phyloP scores from a whole-genome alignment of 35 echinoderm and acorn worm genomes.

The Stichopus chloronotus region DNA sequence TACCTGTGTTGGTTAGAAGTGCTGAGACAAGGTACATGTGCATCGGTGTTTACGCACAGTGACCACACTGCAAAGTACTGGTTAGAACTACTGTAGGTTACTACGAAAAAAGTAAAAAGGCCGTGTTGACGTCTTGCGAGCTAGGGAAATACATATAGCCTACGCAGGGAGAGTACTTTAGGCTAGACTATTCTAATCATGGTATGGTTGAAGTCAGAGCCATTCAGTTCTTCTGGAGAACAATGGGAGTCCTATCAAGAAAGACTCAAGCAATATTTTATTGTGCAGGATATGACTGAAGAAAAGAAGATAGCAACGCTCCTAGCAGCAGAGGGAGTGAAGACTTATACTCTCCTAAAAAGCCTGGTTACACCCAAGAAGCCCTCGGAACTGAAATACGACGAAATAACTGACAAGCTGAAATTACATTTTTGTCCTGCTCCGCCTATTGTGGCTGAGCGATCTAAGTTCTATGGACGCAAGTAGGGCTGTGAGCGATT shows the following conservation, averaged over 20 bases:
- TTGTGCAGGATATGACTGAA: constrained; percentile 4
- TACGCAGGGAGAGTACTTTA: too few species aligned
- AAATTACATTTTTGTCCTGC: too few species aligned
- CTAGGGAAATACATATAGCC: too few species aligned
- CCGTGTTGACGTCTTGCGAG: too few species aligned
- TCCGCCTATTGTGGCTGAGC: background rate
- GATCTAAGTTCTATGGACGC: background rate
- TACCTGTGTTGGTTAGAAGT: too few species aligned
- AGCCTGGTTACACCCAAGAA: background rate
- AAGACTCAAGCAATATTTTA: constrained; percentile 38
- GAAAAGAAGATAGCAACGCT: background rate
- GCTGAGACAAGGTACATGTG: too few species aligned
- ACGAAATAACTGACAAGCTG: background rate
- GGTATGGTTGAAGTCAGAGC: constrained; percentile 10
- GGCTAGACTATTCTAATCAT: too few species aligned
- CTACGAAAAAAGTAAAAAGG: too few species aligned
- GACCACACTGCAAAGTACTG: too few species aligned
- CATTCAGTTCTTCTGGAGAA: constrained; percentile 10
- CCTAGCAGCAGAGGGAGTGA: background rate
- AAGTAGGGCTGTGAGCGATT: too few species aligned
- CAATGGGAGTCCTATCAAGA: constrained; percentile 47
- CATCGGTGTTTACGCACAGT: too few species aligned
- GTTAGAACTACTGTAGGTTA: too few species aligned
- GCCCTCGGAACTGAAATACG: background rate
- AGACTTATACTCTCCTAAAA: constrained; percentile 7